Evolutionary conservation across 2,888 invertebrate species (phyloP).

Genomic region (Cinara cedri): DNA sequence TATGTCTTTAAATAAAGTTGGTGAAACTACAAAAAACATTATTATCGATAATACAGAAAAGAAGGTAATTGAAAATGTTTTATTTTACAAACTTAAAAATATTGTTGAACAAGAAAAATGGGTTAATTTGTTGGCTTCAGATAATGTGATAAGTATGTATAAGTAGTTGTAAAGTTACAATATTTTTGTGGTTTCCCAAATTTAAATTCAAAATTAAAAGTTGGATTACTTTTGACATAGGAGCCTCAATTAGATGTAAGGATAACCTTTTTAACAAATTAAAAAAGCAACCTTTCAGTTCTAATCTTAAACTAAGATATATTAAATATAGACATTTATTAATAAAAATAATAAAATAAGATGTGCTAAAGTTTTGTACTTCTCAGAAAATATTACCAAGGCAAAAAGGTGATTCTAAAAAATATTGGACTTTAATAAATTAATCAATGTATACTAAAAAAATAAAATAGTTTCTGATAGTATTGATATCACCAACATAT

Average conservation of each 20-base stretch:
- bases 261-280: conserved; percentile 5
- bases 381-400: background rate
- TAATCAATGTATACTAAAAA: conserved; percentile 8
- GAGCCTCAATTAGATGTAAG: background rate
- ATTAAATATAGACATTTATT: too few relatives aligned
- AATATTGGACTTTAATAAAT: conserved; percentile 1
- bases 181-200: background rate
- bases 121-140: background rate
- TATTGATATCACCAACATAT: background rate
- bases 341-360: too few relatives aligned
- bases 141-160: background rate
- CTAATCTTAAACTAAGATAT: background rate
- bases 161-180: background rate
- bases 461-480: background rate
- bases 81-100: background rate
- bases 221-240: background rate
- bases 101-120: conserved; percentile 5
- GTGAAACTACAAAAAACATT: background rate
- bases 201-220: conserved; percentile 10
- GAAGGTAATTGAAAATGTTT: background rate
- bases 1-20: background rate
- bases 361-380: background rate
- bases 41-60: background rate
- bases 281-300: conserved; percentile 11
- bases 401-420: background rate